phyloP scores from a whole-genome alignment of 2,888 invertebrate species.

The Drosophila meridionalis region DNA sequence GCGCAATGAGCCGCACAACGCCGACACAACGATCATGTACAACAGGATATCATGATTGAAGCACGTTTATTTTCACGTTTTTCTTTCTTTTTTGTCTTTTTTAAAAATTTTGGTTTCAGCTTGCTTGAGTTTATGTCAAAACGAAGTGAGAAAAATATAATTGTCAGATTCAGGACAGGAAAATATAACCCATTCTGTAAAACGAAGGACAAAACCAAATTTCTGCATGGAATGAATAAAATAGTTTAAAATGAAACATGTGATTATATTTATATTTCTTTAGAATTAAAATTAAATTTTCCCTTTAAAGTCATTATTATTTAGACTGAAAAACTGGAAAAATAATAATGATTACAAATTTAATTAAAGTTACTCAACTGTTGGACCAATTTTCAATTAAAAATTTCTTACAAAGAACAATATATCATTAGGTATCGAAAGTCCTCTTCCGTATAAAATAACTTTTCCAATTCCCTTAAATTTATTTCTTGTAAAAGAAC shows the following conservation, averaged over 20 bases:
- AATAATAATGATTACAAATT: too few species aligned
- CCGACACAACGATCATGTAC: slow-evolving; percentile 63
- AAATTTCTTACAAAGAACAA: too few species aligned
- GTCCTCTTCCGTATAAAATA: too few species aligned
- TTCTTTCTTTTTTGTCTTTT: not conserved
- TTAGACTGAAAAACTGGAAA: too few species aligned
- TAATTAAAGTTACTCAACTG: too few species aligned
- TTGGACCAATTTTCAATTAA: too few species aligned
- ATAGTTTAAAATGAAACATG: not conserved
- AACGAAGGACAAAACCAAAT: not conserved
- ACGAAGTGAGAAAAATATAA: not conserved
- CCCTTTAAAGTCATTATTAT: too few species aligned
- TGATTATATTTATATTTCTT: not conserved
- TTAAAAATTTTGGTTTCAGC: slow-evolving; percentile 48
- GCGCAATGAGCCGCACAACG: slow-evolving; percentile 74
- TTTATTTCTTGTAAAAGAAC: too few species aligned
- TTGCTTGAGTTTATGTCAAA: slow-evolving; percentile 48
- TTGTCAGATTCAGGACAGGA: not conserved
- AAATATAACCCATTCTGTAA: not conserved
- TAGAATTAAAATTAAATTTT: too few species aligned
- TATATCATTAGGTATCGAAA: too few species aligned
- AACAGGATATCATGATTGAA: slow-evolving; percentile 63
- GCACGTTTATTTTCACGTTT: slow-evolving; percentile 29
- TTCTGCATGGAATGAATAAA: not conserved
- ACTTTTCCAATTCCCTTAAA: too few species aligned